phyloP scores from a whole-genome alignment of 2,797 vertebrate genomes.

The Chelidonichthys spinosus region DNA sequence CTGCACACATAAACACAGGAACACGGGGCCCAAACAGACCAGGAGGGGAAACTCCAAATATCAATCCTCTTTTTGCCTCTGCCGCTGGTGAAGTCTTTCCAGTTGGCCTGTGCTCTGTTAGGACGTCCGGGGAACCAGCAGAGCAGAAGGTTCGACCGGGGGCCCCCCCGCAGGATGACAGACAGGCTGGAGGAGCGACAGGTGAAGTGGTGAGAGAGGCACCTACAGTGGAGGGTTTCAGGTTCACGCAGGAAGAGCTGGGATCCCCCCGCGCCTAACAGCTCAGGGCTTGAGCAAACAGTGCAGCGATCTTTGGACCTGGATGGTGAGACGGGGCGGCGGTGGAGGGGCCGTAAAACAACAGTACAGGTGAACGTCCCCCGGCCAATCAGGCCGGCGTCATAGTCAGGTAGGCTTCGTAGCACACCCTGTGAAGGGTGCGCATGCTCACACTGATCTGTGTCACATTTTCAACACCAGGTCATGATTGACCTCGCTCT shows the following conservation, averaged over 20 bases:
- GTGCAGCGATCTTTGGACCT: constrained; percentile 83
- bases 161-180: constrained; percentile 37
- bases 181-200: constrained; percentile 15
- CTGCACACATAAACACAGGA: constrained; percentile 11
- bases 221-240: constrained; percentile 38
- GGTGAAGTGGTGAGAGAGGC: constrained; percentile 35
- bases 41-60: constrained; percentile 11
- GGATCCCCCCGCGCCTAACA: constrained; percentile 29
- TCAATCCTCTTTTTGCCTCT: constrained; percentile 10
- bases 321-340: constrained; percentile 40
- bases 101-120: background rate
- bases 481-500: no score
- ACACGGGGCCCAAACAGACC: background rate
- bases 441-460: constrained; percentile 12
- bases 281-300: constrained; percentile 75
- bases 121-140: background rate
- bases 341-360: constrained; percentile 60
- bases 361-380: constrained; percentile 42
- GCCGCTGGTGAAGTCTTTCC: constrained; percentile 36
- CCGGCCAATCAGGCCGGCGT: constrained; percentile 59
- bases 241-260: constrained; percentile 53
- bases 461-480: background rate
- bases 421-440: constrained; percentile 35
- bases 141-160: constrained; percentile 1
- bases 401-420: constrained; percentile 16